phyloP scores from a whole-genome alignment of 2,888 invertebrate species.

The Volucella inflata region DNA sequence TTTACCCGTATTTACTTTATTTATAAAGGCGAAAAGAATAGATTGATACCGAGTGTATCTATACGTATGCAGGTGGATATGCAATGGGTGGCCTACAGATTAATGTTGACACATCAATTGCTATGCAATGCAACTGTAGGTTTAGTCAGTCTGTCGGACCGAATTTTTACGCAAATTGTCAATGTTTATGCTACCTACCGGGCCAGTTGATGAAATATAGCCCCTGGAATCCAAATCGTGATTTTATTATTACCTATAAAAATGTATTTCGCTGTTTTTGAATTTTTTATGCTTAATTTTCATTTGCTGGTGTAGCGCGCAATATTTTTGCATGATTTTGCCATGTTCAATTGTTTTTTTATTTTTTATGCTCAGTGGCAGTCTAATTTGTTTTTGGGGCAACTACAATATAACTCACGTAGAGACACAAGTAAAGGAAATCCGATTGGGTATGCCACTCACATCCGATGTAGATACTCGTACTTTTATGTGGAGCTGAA shows the following conservation, averaged over 20 bases:
- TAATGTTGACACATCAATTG: conserved; percentile 61
- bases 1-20: conserved; percentile 50
- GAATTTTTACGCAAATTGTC: conserved; percentile 43
- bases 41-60: background rate
- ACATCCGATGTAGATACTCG: conserved; percentile 71
- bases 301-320: background rate
- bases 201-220: conserved; percentile 61
- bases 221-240: conserved; percentile 47
- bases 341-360: conserved; percentile 36
- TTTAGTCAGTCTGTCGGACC: background rate
- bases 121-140: background rate
- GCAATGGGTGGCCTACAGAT: conserved; percentile 6
- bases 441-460: conserved; percentile 74
- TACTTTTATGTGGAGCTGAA: background rate
- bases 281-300: background rate
- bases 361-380: conserved; percentile 4
- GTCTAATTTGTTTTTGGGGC: conserved; percentile 51
- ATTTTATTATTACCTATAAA: conserved; percentile 23
- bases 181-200: conserved; percentile 50
- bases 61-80: background rate
- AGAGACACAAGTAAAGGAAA: conserved; percentile 64
- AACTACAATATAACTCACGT: conserved; percentile 63
- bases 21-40: conserved; percentile 33
- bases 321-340: conserved; percentile 52
- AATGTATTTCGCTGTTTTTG: too few species aligned